Percentiles rank a stretch among this genome's conserved stretches.
Conservation (phyloP, 2,888 invertebrate species). For the Pemphredon lugubris region DNA sequence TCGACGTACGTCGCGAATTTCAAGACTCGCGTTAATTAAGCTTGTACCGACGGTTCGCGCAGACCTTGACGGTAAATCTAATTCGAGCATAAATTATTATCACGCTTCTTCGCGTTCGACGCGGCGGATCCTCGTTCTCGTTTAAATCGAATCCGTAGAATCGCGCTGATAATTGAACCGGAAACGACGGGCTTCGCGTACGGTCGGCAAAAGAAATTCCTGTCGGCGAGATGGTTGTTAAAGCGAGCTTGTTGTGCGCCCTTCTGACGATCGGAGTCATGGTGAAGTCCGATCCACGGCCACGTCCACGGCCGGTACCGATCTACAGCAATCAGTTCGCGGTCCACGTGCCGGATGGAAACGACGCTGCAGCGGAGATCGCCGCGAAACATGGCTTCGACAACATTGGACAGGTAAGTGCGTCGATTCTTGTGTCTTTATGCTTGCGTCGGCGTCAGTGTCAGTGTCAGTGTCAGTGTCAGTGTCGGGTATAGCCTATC, state of each 20-base stretch:
- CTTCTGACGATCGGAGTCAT: slow-evolving; percentile 65
- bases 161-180: neutral
- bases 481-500: neutral
- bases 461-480: neutral
- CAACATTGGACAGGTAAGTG: slow-evolving; percentile 93
- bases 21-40: slow-evolving; percentile 31
- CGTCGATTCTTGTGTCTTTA: neutral
- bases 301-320: slow-evolving; percentile 71
- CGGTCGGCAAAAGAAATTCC: slow-evolving; percentile 8
- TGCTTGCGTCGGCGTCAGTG: neutral
- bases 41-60: slow-evolving; percentile 16
- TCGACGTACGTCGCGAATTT: neutral
- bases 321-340: slow-evolving; percentile 93
- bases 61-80: slow-evolving; percentile 9
- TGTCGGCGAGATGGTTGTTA: slow-evolving; percentile 69
- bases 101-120: slow-evolving; percentile 3
- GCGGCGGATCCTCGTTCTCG: neutral
- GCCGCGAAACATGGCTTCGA: slow-evolving; percentile 92
- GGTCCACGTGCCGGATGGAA: slow-evolving; percentile 90
- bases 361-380: slow-evolving; percentile 88
- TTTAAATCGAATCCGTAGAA: neutral
- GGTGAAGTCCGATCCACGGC: slow-evolving; percentile 64
- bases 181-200: too few species aligned
- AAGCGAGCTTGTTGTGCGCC: slow-evolving; percentile 68
- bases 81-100: neutral